Evolutionary conservation across 2,888 invertebrate genomes (phyloP), one percentile per base, ranked within the genome.

Genomic region (Sceliomorpha sp.): DNA sequence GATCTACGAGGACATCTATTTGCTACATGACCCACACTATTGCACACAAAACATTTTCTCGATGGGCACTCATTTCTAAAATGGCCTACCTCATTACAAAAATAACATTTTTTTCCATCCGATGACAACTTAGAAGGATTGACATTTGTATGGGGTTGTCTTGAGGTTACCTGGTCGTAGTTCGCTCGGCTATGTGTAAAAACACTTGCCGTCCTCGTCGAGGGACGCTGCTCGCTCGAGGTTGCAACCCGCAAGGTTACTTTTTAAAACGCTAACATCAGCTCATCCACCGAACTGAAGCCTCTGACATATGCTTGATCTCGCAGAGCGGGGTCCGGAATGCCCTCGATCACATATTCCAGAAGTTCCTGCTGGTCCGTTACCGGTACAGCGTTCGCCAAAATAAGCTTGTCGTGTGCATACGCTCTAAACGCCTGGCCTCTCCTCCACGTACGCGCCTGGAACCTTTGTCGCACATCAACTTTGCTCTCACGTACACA

Each of bases 361-460:
- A n/a, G n/a, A n/a, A n/a, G n/a, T n/a, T n/a, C n/a, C n/a, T n/a
- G n/a, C n/a, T n/a, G n/a, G n/a, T n/a, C n/a, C n/a, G n/a, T n/a
- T n/a, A n/a, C n/a, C n/a, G n/a, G n/a, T n/a, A n/a, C n/a, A n/a
- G n/a, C n/a, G n/a, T n/a, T n/a, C 10, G 10, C 29, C 8, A 29
- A 29, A 5, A 29, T 29, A 8, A 29, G n/a, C 8, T 5, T 29
- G 29, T 26, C 26, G 7, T 26, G 26, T 7, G 26, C 26, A 7
- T 26, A 26, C 9, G 29, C 29, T 29, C 29, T 29, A 29, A 29
- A 29, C 8, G 29, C 9, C 9, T 29, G n/a, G 29, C 9, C 29
- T 10, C 8, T 29, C 29, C 29, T 29, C 29, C 29, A 29, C 8
- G 29, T 29, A 29, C 29, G 29, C 29, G 29, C 3, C 29, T 29